Evolutionary conservation across 2,888 invertebrate species (phyloP).

Genomic region (Platerodrilus igneus): DNA sequence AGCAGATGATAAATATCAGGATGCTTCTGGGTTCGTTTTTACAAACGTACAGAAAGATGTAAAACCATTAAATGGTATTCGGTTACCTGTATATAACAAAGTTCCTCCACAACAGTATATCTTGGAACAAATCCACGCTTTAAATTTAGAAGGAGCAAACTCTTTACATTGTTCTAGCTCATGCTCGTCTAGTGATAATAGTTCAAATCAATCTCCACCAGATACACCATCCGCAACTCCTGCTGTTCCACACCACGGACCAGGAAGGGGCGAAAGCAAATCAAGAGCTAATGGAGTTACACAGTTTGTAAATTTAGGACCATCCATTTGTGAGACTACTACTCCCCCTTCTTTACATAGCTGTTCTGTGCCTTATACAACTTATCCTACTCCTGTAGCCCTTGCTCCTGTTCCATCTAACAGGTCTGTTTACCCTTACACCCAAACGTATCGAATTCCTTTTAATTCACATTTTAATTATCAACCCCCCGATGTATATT

Average conservation of each 20-base stretch:
- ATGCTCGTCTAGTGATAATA: conserved; percentile 52
- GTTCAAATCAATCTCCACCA: conserved; percentile 53
- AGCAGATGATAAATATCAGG: conserved; percentile 60
- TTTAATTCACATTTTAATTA: conserved; percentile 47
- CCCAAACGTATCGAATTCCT: conserved; percentile 41
- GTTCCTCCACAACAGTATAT: conserved; percentile 40
- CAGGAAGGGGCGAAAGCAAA: conserved; percentile 33
- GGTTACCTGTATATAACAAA: conserved; percentile 28
- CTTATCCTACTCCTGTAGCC: conserved; percentile 43
- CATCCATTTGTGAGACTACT: conserved; percentile 39
- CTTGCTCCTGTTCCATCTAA: conserved; percentile 30
- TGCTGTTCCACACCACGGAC: conserved; percentile 33
- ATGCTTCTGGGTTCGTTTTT: conserved; percentile 37
- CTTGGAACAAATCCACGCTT: conserved; percentile 49
- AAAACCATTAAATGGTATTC: conserved; percentile 41
- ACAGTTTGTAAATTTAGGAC: conserved; percentile 31
- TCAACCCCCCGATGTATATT: conserved; percentile 53
- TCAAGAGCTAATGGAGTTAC: conserved; percentile 37
- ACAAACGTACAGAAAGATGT: conserved; percentile 25
- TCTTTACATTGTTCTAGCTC: conserved; percentile 52
- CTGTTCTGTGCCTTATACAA: conserved; percentile 52
- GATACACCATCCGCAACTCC: conserved; percentile 56
- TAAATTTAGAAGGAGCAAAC: conserved; percentile 51
- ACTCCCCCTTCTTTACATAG: conserved; percentile 48
- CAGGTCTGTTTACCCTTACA: conserved; percentile 41